Percentiles rank a stretch among this genome's conserved stretches.
Conservation (phyloP, 1,140 invertebrate species). For the Muscidifurax raptorellus region DNA sequence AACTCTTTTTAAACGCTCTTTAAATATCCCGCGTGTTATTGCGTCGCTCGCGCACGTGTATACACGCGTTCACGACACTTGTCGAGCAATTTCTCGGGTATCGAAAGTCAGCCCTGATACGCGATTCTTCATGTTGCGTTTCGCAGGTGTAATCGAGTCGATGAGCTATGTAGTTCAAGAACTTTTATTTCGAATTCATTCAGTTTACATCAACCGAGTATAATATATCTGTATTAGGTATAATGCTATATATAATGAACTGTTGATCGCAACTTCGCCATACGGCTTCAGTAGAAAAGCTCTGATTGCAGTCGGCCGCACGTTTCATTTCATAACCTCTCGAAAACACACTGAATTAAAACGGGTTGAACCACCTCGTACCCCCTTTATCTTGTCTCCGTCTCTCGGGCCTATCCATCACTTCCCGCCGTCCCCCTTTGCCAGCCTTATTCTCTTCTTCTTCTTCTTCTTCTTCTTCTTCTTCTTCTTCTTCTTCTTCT, state of each 20-base stretch:
- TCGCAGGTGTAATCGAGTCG: not conserved
- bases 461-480: too few species aligned
- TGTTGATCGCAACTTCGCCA: too few species aligned
- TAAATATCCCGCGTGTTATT: not conserved
- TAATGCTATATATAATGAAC: too few species aligned
- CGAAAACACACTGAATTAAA: not conserved
- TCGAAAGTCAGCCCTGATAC: conserved; percentile 5
- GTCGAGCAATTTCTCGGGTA: not conserved
- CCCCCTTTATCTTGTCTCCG: not conserved
- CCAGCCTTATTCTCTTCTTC: too few species aligned
- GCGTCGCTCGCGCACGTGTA: not conserved
- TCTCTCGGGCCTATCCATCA: not conserved
- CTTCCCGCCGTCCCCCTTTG: too few species aligned
- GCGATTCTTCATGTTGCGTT: not conserved
- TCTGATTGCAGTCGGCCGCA: not conserved
- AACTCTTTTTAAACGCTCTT: conserved; percentile 16
- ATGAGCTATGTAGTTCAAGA: not conserved
- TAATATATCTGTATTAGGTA: too few species aligned
- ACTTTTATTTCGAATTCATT: not conserved
- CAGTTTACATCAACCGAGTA: too few species aligned
- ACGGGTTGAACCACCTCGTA: not conserved
- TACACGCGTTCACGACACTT: not conserved
- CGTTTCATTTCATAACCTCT: not conserved
- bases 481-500: too few species aligned
- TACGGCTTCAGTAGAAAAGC: not conserved